Base-by-base conservation (phyloP, 2,888 invertebrate genomes). In the Meandrusa payeni region DNA sequence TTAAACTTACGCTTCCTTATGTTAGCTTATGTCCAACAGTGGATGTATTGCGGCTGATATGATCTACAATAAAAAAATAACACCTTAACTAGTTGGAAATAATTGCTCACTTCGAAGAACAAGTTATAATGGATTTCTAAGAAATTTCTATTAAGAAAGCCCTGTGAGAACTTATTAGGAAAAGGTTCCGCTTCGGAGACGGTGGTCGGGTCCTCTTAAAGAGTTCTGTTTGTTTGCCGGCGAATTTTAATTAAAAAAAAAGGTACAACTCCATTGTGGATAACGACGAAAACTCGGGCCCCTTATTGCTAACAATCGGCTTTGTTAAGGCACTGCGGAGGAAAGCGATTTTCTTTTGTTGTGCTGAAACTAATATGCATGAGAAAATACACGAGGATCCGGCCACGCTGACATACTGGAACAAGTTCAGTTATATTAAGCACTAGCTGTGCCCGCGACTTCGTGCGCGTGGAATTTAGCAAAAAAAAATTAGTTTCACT, bases 291-390 rank as follows among this genome's bases (percentile, higher is more conserved):
- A 50, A 48, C 45, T 55, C 51, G 49, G n/a, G 41, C 47, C 37
- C 36, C 50, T 52, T 57, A 46, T 60, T 54, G 55, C 47, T 41
- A 42, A 51, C 53, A 53, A 54, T 54, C 49, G 42, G 47, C 47
- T 46, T 53, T 48, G 41, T 44, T 46, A 52, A 49, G 47, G 53
- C 52, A 54, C 57, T 50, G 23, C 44, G 45, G 40, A 48, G 28
- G 43, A 20, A 47, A 50, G 40, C 46, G 15, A 37, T 48, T 52
- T 59, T 69, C 70, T 69, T 74, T 76, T 76, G 72, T 76, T 60
- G 57, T 64, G 57, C 50, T 53, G 44, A 45, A 46, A 49, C 55
- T 57, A 69, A 69, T 71, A 70, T 69, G 62, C 62, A 69, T 68
- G 62, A 63, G 56, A 55, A 59, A 54, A 59, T 60, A 61, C 59